Base-by-base conservation (phyloP, 2,888 invertebrate genomes). In the Sylvicola cinctus region DNA sequence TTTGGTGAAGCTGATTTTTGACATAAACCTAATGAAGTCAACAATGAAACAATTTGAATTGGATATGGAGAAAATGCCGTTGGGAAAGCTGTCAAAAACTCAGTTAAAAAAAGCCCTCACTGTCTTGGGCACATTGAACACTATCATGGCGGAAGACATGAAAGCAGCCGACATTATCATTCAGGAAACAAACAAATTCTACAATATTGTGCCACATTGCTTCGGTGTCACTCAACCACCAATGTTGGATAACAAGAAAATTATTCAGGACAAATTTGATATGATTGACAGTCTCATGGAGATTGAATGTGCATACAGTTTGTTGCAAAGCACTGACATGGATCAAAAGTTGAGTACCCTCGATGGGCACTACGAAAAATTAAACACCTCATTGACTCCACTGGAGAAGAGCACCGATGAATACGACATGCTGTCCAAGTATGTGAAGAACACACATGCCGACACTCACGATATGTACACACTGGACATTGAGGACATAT, bases 51-150 rank as follows among this genome's bases (percentile, higher is more conserved):
- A 95, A 51, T 95, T 91, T 58, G 91, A 98, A 64, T 63, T 98
- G 44, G 96, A 98, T 55, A 70, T 84, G 45, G 88, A 91, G 41
- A 95, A 96, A 60, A 95, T 98, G 96, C 98, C 98, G 0, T 61
- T 98, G 7, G 98, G 96, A 15, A 96, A 96, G 60, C 57, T 98
- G 10, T 91, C 91, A 2, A 76, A 81, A 51, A 74, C 77, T 36
- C 90, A 93, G 61, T 76, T 98, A 36, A 73, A 81, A 48, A 63
- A 70, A 25, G 96, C 95, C 0, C 95, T 80, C 51, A 58, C 59
- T 33, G 78, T 93, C 2, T 60, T 98, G 15, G 68, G 70, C 0
- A 76, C 81, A 44, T 50, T 83, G 11, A 67, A 75, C 43, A 59
- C 61, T 8, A n/a, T n/a, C n/a, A n/a, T n/a, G n/a, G 45, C 68